A percentile compares a stretch with the other conserved stretches of the same genome.
These are phyloP conservation scores for Hypocryptadius cinnamomeus DNA, from an alignment of 2,113 vertebrate genomes.

Conservation along the genomic window DNA sequence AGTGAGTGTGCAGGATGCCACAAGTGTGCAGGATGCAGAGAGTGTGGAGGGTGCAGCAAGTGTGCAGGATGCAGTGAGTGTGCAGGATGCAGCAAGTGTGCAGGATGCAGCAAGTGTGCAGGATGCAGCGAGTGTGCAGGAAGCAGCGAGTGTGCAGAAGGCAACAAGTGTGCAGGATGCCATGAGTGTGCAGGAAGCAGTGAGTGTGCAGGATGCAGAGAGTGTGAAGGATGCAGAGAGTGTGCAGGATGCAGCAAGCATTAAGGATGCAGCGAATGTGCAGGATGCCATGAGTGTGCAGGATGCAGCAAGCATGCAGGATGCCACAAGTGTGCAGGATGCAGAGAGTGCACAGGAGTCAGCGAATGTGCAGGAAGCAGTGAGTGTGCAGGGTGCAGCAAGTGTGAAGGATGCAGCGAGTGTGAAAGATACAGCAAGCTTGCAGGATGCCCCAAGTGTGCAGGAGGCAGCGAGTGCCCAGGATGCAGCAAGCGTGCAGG, in stretches of 20 bases:
- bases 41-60: fast-evolving
- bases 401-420: fast-evolving
- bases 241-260: fast-evolving
- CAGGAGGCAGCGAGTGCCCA: fast-evolving
- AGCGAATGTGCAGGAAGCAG: fast-evolving
- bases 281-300: fast-evolving
- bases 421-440: fast-evolving
- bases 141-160: fast-evolving
- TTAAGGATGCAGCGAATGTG: fast-evolving
- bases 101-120: fast-evolving
- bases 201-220: fast-evolving
- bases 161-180: fast-evolving
- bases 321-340: fast-evolving
- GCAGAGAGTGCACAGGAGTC: fast-evolving
- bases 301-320: not conserved
- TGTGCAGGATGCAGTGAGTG: fast-evolving
- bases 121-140: fast-evolving
- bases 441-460: fast-evolving
- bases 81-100: fast-evolving
- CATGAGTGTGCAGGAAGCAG: fast-evolving
- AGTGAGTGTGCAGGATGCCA: fast-evolving
- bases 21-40: fast-evolving
- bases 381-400: fast-evolving
- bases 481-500: fast-evolving
- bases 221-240: fast-evolving